Base-by-base conservation (phyloP, 2,113 vertebrate species). In the Syrrhaptes paradoxus region DNA sequence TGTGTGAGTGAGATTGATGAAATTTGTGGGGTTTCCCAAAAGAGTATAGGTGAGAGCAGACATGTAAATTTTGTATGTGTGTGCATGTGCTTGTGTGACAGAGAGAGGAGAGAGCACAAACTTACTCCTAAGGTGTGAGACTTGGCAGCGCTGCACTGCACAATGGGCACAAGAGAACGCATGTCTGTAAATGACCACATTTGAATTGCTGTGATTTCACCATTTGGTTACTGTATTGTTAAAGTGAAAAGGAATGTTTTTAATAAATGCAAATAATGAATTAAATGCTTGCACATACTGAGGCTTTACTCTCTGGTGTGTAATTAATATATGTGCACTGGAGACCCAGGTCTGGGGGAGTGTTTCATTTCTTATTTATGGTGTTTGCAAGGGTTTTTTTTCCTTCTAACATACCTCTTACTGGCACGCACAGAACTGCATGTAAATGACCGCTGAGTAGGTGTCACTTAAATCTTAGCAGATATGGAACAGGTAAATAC, bases 291-390 rank as follows among this genome's bases (percentile, higher is more conserved):
- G 83, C 94, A 78, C 79, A 87, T 67, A 95, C 83, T 88, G 92
- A 85, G 87, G 61, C 79, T 94, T 92, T 96, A 78, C 85, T 94
- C 93, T 97, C 96, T 77, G 46, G 96, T 91, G 93, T 62, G 26
- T 93, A 93, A 96, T 97, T 97, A 97, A 96, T 95, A 51, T 55
- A 49, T 68, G 57, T 89, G 75, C 87, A 77, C 78, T 91, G 80
- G 93, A 97, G 96, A 95, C 96, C 70, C 55, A 57, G 73, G 95
- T 94, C 92, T 95, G 87, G 90, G 76, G 61, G 96, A 97, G 94
- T 95, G 96, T 97, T 98, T 97, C 93, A 95, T 97, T 97, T 97
- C 91, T 98, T 96, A 96, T 95, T 97, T 97, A 96, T 61, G 84
- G 76, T 91, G 89, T 91, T 96, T 95, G 76, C 61, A 77, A 84